These are phyloP conservation scores for Neosilurus mollespiculum DNA, from an alignment of 2,797 vertebrate species.

Conservation along the genomic window DNA sequence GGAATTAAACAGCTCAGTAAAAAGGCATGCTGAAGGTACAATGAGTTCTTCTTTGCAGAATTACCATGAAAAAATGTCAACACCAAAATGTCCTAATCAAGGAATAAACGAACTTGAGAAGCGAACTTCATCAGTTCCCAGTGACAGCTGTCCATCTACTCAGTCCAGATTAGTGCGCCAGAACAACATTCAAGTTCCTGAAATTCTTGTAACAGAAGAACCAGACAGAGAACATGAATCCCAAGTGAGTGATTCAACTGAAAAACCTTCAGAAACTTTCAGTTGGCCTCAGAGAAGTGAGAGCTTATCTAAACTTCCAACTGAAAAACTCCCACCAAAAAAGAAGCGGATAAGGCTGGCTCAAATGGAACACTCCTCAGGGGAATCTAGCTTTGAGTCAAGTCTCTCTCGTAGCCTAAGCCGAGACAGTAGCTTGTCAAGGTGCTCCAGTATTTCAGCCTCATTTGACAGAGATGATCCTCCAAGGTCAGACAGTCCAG, in stretches of 20 bases:
- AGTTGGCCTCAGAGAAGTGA: constrained; percentile 97
- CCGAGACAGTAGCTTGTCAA: constrained; percentile 92
- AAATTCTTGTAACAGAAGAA: constrained; percentile 97
- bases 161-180: constrained; percentile 91
- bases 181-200: constrained; percentile 96
- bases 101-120: constrained; percentile 70
- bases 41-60: constrained; percentile 60
- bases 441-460: constrained; percentile 89
- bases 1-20: constrained; percentile 65
- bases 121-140: constrained; percentile 55
- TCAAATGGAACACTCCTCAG: constrained; percentile 94
- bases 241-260: constrained; percentile 77
- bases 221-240: constrained; percentile 87
- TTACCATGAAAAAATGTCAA: constrained; percentile 67
- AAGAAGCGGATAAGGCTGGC: constrained; percentile 96
- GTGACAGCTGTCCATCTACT: constrained; percentile 69
- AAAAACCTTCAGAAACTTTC: constrained; percentile 86
- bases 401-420: constrained; percentile 91
- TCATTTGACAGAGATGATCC: constrained; percentile 92
- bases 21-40: constrained; percentile 69
- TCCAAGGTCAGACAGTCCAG: constrained; percentile 80
- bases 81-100: constrained; percentile 62
- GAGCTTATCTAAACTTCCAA: constrained; percentile 91
- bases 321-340: constrained; percentile 96
- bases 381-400: constrained; percentile 92